Percentiles rank a stretch among this genome's conserved stretches.
Conservation (phyloP, 2,113 vertebrate species). For the Sitta europaea region DNA sequence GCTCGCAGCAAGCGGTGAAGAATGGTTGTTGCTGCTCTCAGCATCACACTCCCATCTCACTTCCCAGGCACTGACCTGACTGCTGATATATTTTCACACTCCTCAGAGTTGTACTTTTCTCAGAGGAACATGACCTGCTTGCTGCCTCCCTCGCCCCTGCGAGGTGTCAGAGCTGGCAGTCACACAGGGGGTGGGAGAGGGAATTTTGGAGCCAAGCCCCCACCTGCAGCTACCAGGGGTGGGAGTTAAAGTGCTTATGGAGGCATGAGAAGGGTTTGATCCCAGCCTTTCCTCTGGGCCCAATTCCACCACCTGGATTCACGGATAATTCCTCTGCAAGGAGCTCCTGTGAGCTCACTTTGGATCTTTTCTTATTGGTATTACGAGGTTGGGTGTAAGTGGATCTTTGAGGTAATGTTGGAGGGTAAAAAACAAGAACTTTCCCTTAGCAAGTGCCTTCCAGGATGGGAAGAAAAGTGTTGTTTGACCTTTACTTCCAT, state of each 20-base stretch:
- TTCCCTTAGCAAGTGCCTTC: not conserved
- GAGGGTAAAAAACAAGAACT: not conserved
- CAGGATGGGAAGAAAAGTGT: not conserved
- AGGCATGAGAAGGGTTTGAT: not conserved
- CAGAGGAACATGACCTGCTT: conserved; percentile 7
- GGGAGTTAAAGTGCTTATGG: not conserved
- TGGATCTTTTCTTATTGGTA: not conserved
- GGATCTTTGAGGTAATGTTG: not conserved
- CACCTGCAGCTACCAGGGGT: not conserved
- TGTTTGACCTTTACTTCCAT: not conserved
- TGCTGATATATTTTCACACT: not conserved
- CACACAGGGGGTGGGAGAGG: not conserved
- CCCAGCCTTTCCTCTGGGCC: not conserved
- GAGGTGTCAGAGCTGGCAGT: not conserved
- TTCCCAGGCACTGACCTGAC: not conserved
- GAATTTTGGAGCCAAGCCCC: not conserved
- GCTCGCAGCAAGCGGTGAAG: not conserved
- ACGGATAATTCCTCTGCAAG: not conserved
- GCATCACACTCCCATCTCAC: not conserved
- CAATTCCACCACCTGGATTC: not conserved
- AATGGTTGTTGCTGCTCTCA: not conserved
- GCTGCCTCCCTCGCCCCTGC: not conserved
- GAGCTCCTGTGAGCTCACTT: not conserved
- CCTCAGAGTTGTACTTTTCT: not conserved
- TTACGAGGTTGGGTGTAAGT: not conserved